phyloP scores from a whole-genome alignment of 2,113 vertebrate species.

The Gulo gulo region DNA sequence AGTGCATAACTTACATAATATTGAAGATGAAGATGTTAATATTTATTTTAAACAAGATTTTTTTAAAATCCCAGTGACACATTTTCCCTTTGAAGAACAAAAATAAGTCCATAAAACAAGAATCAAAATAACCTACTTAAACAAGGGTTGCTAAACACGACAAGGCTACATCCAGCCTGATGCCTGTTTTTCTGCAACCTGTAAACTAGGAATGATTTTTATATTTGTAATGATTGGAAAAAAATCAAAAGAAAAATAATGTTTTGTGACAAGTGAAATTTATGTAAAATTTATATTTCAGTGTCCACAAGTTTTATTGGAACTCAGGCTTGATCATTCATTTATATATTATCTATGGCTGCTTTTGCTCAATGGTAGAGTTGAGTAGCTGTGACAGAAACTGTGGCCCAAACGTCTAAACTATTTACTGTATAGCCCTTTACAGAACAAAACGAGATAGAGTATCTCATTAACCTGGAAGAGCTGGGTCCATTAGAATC shows the following conservation, averaged over 20 bases:
- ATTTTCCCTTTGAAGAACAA: background rate
- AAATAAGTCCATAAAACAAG: background rate
- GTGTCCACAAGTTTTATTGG: background rate
- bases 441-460: background rate
- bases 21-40: background rate
- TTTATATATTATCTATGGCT: background rate
- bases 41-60: constrained; percentile 1
- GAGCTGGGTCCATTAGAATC: background rate
- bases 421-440: background rate
- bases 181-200: background rate
- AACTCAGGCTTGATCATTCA: background rate
- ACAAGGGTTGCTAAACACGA: background rate
- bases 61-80: background rate
- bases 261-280: constrained; percentile 2
- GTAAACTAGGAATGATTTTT: constrained; percentile 12
- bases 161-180: background rate
- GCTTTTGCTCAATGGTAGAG: background rate
- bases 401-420: background rate
- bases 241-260: background rate
- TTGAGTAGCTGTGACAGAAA: constrained; percentile 17
- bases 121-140: background rate
- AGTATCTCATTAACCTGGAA: constrained; percentile 29
- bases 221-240: background rate
- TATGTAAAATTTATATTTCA: background rate
- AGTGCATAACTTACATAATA: background rate